phyloP scores from a whole-genome alignment of 2,797 vertebrate genomes.

The Phoxinus dragarum region DNA sequence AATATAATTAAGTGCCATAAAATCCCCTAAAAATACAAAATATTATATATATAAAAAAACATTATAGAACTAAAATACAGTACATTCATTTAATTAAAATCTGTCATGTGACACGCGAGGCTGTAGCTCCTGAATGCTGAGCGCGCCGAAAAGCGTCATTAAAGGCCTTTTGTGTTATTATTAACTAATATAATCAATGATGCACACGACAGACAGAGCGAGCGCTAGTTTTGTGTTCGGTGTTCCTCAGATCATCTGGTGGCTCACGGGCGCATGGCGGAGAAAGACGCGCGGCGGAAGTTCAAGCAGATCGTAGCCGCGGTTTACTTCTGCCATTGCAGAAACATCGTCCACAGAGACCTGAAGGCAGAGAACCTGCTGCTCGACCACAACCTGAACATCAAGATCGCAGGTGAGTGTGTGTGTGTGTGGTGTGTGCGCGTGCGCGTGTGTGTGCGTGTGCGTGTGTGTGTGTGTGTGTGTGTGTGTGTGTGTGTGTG shows the following conservation, averaged over 20 bases:
- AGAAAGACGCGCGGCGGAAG: constrained; percentile 95
- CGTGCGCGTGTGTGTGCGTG: too few relatives aligned
- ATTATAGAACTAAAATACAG: too few relatives aligned
- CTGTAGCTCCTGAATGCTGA: too few relatives aligned
- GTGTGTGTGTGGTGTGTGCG: background rate
- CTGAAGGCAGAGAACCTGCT: constrained; percentile 98
- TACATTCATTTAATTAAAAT: too few relatives aligned
- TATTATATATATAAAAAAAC: too few relatives aligned
- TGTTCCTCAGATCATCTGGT: constrained; percentile 89
- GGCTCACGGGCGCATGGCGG: constrained; percentile 97
- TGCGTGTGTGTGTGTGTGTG: background rate
- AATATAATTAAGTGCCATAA: too few relatives aligned
- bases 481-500: background rate
- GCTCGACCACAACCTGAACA: constrained; percentile 98
- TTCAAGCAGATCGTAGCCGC: constrained; percentile 98
- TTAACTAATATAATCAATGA: background rate
- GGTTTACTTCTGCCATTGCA: constrained; percentile 96
- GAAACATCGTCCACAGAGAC: constrained; percentile 96
- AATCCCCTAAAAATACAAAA: too few relatives aligned
- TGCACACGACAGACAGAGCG: background rate
- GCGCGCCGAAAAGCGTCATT: too few relatives aligned
- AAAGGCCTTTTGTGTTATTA: too few relatives aligned
- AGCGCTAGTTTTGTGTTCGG: background rate
- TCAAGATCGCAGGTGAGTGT: constrained; percentile 93
- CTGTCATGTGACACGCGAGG: too few relatives aligned